Percentiles rank a stretch among this genome's conserved stretches.
Conservation (phyloP, 2,797 vertebrate genomes). For the Carapus acus region DNA sequence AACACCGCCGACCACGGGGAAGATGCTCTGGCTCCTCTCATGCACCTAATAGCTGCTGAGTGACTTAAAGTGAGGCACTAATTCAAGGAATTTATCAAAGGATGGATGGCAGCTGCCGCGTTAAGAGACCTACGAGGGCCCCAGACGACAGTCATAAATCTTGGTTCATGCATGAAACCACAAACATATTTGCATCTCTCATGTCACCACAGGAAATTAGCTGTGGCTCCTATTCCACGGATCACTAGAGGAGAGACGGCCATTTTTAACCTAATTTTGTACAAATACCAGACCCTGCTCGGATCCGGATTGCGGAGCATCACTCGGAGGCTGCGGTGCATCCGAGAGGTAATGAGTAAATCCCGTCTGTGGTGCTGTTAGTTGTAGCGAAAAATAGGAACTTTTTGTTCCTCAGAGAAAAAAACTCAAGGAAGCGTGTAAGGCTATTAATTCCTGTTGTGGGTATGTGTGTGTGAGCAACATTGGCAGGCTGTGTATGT, state of each 20-base stretch:
- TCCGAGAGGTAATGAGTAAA: constrained; percentile 24
- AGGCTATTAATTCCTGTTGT: constrained; percentile 13
- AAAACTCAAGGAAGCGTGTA: not conserved
- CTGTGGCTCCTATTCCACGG: constrained; percentile 43
- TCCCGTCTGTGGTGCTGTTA: constrained; percentile 14
- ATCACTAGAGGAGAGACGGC: constrained; percentile 35
- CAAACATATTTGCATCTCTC: constrained; percentile 63
- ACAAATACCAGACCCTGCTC: constrained; percentile 37
- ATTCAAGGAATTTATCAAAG: constrained; percentile 61
- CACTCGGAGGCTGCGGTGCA: constrained; percentile 40
- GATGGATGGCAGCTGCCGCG: constrained; percentile 56
- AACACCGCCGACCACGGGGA: constrained; percentile 7
- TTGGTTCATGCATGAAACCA: constrained; percentile 56
- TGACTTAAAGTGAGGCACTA: constrained; percentile 49
- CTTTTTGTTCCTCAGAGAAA: constrained; percentile 2
- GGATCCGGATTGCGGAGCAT: constrained; percentile 36
- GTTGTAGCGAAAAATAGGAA: constrained; percentile 12
- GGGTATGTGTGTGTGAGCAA: constrained; percentile 6
- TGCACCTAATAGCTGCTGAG: constrained; percentile 56
- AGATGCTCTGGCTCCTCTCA: constrained; percentile 37
- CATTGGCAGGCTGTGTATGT: not conserved
- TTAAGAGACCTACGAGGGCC: constrained; percentile 55
- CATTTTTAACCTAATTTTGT: constrained; percentile 48
- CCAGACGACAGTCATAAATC: constrained; percentile 63
- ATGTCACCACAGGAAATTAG: constrained; percentile 54